These are phyloP conservation scores for Poeciliopsis infans DNA, from an alignment of 2,797 vertebrate species.

Conservation along the genomic window DNA sequence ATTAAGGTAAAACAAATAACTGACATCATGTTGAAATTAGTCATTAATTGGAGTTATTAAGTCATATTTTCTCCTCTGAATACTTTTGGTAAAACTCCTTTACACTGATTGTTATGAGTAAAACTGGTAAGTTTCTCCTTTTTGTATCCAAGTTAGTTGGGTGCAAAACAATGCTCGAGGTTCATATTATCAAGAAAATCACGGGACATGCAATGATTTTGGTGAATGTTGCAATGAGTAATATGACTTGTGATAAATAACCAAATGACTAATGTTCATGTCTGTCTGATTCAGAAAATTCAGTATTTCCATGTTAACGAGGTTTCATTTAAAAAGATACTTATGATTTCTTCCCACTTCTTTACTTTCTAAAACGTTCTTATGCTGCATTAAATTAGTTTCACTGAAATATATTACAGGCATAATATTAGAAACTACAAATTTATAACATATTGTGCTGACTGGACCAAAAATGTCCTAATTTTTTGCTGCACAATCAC, in stretches of 20 bases:
- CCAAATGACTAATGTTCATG: not conserved
- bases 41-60: not conserved
- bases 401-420: not conserved
- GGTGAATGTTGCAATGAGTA: not conserved
- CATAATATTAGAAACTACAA: too few relatives aligned
- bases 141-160: too few relatives aligned
- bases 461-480: not conserved
- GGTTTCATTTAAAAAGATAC: not conserved
- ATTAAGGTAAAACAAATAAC: not conserved
- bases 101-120: not conserved
- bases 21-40: not conserved
- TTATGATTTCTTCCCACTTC: not conserved
- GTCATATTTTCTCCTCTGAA: not conserved
- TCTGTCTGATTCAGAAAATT: not conserved
- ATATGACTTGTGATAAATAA: not conserved
- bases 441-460: not conserved
- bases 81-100: not conserved
- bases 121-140: not conserved
- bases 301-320: not conserved
- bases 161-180: not conserved
- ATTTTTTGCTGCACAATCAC: not conserved
- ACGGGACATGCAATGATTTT: not conserved
- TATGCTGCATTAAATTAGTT: not conserved
- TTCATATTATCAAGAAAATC: not conserved
- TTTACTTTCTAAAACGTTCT: not conserved